Base-by-base conservation (phyloP, 2,888 invertebrate genomes). In the Acanthococcus lagerstroemiae region DNA sequence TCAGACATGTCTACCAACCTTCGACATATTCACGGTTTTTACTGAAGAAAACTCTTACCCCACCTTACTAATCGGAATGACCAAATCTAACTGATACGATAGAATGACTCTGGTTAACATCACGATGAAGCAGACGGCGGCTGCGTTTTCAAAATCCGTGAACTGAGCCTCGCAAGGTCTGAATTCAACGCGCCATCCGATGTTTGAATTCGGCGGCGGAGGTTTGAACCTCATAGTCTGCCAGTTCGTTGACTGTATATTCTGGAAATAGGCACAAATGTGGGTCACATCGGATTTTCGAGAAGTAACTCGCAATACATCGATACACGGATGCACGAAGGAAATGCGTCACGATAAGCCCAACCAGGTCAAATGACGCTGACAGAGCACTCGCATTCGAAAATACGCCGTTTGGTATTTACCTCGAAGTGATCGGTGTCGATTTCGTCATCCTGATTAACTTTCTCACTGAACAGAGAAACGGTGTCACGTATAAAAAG, bases 151-250 rank as follows among this genome's bases (percentile, higher is more conserved):
- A 79, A 99, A 99, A 80, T 99, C 97, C 0, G 99, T 97, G 71
- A 99, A 83, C 78, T 99, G 99, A 21, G 94, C 90, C 78, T 95
- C 95, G 76, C 97, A 97, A 48, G 99, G 97, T 26, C 99, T 85
- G 80, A 99, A 99, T 80, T 99, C 99, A 1, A 99, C 99, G 71
- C 99, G 83, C 99, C 99, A 99, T 44, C 99, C 99, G 73, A 99
- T 99, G 57, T 90, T 82, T 7, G 94, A 92, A 76, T 94, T 87
- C 0, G 95, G 92, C 24, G 95, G 95, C 50, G 97, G 97, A 27
- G 96, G 96, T 79, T 99, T 99, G 79, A 99, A 99, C 46, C 95
- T 82, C 95, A 97, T 95, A 30, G 95, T 95, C 79, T 97, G 96
- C 97, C 97, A 97, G 80, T 97, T 97, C 26, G 97, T 97, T 0